Percentiles rank a stretch among this genome's conserved stretches.
phyloP scores from a whole-genome alignment of 2,888 invertebrate genomes.

The Noctua fimbriata region DNA sequence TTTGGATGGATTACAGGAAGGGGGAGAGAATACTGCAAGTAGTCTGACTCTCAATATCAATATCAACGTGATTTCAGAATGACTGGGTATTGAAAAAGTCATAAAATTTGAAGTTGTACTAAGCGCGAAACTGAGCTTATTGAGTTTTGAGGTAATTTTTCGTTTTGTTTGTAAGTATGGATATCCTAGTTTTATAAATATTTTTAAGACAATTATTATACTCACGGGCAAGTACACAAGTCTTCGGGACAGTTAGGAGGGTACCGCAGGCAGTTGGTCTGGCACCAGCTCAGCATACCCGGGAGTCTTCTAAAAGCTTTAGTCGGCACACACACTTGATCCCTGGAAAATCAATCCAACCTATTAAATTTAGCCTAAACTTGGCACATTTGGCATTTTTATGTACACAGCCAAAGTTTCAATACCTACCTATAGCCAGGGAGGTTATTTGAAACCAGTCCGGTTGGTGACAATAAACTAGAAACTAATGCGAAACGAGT shows the following conservation, averaged over 20 bases:
- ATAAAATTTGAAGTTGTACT: not conserved
- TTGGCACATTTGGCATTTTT: not conserved
- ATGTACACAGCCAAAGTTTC: conserved; percentile 38
- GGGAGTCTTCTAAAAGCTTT: conserved; percentile 92
- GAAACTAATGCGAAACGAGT: conserved; percentile 43
- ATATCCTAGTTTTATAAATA: not conserved
- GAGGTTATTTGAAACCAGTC: conserved; percentile 19
- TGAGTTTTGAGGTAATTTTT: not conserved
- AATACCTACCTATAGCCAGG: not conserved
- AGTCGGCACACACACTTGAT: conserved; percentile 95
- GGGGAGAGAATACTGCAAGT: not conserved
- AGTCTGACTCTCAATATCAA: not conserved
- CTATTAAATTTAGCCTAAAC: conserved; percentile 34
- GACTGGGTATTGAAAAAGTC: not conserved
- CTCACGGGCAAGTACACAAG: conserved; percentile 96
- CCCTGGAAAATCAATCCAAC: conserved; percentile 85
- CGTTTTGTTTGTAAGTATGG: too few species aligned
- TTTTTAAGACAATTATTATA: conserved; percentile 70
- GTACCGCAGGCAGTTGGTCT: conserved; percentile 95
- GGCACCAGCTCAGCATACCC: conserved; percentile 96
- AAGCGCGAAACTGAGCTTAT: not conserved
- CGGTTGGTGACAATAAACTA: conserved; percentile 30
- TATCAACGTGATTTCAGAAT: not conserved
- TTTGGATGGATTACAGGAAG: not conserved
- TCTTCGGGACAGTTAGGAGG: conserved; percentile 95